Base-by-base conservation (phyloP, 2,888 invertebrate species). In the Argyresthia goedartella region DNA sequence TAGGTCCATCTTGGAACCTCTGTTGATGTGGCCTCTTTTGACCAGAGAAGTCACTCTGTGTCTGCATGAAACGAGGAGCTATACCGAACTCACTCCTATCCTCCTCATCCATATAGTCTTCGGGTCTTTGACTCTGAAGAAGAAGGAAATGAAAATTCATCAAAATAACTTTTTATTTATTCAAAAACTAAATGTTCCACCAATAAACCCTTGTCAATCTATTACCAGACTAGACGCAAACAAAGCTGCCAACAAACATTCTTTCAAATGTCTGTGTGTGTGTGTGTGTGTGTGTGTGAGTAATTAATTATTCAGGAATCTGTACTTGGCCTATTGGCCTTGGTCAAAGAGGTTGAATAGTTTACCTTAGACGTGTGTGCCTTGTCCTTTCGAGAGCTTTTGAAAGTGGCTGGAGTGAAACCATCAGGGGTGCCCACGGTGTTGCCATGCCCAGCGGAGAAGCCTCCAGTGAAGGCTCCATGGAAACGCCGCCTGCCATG, bases 81-180 rank as follows among this genome's bases (percentile, higher is more conserved):
- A 99, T 97, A 14, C 99, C 99, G 82, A 95, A 95, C 71, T 97
- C 95, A 2, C 95, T 92, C 25, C 95, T 89, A 75, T 99, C 99
- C 76, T 99, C 99, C 10, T 96, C 95, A 73, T 99, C 99, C 99
- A 99, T 99, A 67, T 95, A 99, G 81, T 99, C 98, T 73, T 96
- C 94, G 0, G 97, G 95, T 58, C 88, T 89, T 71, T 94, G 94
- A 42, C 61, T 62, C 75, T 88, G 55, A 49, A 49, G n/a, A 34
- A 49, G 45, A 9, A 45, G 13, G 1, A 36, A 39, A 9, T 39
- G 43, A 14, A 6, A 2, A 13, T 42, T n/a, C 14, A 13, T 8
- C 8, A n/a, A 42, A 6, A 10, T 42, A 42, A 8, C 11, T 10
- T n/a, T n/a, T n/a, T n/a, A n/a, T n/a, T n/a, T n/a, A n/a, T n/a